These are phyloP conservation scores for Anniella stebbinsi DNA, from an alignment of 2,797 vertebrate species.

Conservation along the genomic window DNA sequence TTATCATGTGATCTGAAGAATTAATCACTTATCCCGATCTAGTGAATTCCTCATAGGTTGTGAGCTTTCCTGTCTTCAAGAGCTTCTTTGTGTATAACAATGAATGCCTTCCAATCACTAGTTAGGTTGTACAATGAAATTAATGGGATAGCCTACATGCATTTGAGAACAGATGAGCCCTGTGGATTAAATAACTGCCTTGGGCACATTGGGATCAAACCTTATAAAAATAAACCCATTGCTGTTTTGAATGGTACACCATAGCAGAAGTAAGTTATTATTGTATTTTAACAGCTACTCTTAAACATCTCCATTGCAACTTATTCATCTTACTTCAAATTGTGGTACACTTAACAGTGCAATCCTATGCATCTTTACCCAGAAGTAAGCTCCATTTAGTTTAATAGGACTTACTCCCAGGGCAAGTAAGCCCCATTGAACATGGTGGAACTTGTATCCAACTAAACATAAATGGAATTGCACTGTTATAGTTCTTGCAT, in stretches of 20 bases:
- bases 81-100: neutral
- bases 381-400: neutral
- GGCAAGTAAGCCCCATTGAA: neutral
- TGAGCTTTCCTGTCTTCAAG: neutral
- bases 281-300: neutral
- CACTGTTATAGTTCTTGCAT: slow-evolving; percentile 16
- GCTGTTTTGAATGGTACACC: neutral
- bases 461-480: neutral
- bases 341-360: neutral
- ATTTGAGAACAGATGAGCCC: neutral
- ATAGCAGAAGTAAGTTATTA: slow-evolving; percentile 1
- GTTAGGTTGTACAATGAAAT: neutral
- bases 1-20: neutral
- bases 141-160: neutral
- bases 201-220: neutral
- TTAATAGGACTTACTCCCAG: no score
- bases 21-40: neutral
- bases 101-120: neutral
- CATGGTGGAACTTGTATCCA: neutral
- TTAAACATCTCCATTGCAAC: slow-evolving; percentile 20
- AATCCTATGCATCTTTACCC: neutral
- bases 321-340: slow-evolving; percentile 16
- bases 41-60: neutral
- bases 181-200: neutral
- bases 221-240: neutral